These are phyloP conservation scores for Thrips palmi DNA, from an alignment of 1,140 invertebrate species.

Conservation along the genomic window DNA sequence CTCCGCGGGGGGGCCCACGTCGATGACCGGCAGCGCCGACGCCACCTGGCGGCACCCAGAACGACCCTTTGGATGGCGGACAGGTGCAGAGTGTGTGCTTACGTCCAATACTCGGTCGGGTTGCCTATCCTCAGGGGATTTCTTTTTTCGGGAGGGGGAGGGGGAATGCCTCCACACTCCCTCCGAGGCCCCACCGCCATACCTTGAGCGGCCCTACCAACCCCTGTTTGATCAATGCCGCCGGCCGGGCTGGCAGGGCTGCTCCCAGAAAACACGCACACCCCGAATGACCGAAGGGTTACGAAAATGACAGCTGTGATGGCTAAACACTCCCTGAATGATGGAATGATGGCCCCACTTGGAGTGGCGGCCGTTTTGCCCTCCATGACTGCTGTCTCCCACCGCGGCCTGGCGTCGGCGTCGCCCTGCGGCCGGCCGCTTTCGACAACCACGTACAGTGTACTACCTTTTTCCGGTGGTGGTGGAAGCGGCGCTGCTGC, in stretches of 20 bases:
- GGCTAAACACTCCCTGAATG: neutral
- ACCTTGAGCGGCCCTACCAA: neutral
- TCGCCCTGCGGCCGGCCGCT: too few relatives aligned
- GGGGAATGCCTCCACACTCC: neutral
- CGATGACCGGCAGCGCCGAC: constrained; percentile 33
- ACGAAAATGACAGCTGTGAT: neutral
- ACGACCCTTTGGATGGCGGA: neutral
- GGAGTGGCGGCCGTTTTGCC: neutral
- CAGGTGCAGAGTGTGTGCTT: neutral
- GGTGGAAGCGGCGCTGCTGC: constrained; percentile 18
- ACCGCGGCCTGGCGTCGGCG: too few relatives aligned
- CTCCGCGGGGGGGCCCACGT: constrained; percentile 26
- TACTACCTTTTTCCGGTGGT: constrained; percentile 18
- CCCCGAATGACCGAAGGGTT: too few relatives aligned
- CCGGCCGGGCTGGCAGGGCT: too few relatives aligned
- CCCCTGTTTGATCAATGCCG: too few relatives aligned
- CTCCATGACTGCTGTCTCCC: neutral
- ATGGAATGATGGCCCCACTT: neutral
- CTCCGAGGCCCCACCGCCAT: neutral
- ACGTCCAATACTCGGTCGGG: neutral
- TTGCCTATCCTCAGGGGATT: neutral
- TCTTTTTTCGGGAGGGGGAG: neutral
- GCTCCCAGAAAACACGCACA: too few relatives aligned
- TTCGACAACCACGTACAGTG: too few relatives aligned
- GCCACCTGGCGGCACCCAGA: constrained; percentile 26